A percentile compares a stretch with the other conserved stretches of the same genome.
phyloP scores from a whole-genome alignment of 1,140 invertebrate species.

The Drosophila littoralis region DNA sequence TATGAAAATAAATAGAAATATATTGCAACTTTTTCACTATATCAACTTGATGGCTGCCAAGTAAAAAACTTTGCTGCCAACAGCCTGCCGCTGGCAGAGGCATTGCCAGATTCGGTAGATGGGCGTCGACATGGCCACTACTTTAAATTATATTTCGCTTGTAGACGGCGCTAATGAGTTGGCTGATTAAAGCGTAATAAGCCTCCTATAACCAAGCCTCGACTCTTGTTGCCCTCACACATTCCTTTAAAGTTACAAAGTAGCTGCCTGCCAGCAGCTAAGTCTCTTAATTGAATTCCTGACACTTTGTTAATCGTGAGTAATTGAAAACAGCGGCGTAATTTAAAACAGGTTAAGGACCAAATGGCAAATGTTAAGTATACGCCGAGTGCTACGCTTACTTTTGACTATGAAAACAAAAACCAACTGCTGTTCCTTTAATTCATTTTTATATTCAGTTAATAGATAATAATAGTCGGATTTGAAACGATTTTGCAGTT shows the following conservation, averaged over 20 bases:
- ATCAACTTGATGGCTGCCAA: conserved; percentile 72
- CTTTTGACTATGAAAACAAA: neutral
- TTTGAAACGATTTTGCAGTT: too few relatives aligned
- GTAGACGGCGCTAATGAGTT: conserved; percentile 68
- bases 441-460: too few relatives aligned
- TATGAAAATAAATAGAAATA: conserved; percentile 67
- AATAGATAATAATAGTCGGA: too few relatives aligned
- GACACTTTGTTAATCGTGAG: conserved; percentile 17
- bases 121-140: conserved; percentile 23
- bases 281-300: conserved; percentile 25
- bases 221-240: conserved; percentile 27
- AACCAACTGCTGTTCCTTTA: neutral
- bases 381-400: conserved; percentile 2
- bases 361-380: conserved; percentile 21
- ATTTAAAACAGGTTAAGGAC: conserved; percentile 21
- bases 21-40: conserved; percentile 73
- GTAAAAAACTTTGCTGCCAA: conserved; percentile 53
- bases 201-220: conserved; percentile 1
- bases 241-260: conserved; percentile 11
- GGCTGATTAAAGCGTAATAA: conserved; percentile 60
- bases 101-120: conserved; percentile 3
- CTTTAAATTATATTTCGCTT: conserved; percentile 64
- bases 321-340: conserved; percentile 5
- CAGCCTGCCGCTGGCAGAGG: conserved; percentile 11
- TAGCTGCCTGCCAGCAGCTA: conserved; percentile 6